Percentiles rank a stretch among this genome's conserved stretches.
Conservation (phyloP, 2,797 vertebrate genomes). For the Leuciscus waleckii region DNA sequence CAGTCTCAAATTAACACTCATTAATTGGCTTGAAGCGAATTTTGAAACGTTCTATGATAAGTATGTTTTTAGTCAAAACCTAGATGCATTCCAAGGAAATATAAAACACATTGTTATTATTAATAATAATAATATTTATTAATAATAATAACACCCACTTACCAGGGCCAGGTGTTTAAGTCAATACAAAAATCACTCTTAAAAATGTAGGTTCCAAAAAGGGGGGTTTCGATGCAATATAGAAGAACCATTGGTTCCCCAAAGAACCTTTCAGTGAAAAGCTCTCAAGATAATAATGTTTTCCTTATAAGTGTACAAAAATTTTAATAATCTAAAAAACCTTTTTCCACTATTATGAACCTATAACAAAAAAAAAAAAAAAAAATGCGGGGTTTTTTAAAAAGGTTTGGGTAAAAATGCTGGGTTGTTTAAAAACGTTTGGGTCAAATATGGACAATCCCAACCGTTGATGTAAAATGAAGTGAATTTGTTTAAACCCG, state of each 20-base stretch:
- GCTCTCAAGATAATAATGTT: neutral
- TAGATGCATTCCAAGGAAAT: neutral
- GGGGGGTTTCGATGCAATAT: neutral
- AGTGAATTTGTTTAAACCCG: too few relatives aligned
- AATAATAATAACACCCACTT: neutral
- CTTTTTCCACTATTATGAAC: neutral
- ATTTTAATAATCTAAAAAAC: neutral
- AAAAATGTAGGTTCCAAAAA: neutral
- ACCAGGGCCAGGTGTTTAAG: neutral
- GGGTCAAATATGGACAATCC: too few relatives aligned
- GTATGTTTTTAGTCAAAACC: neutral
- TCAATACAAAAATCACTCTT: neutral
- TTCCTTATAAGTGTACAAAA: neutral
- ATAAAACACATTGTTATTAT: neutral
- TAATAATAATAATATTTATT: neutral
- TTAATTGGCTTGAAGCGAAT: constrained; percentile 21
- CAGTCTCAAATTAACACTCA: constrained; percentile 42
- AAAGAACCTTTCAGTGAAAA: too few relatives aligned
- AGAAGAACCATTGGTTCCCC: neutral
- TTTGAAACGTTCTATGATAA: neutral
- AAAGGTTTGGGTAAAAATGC: too few relatives aligned
- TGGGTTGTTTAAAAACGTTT: too few relatives aligned
- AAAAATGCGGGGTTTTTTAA: too few relatives aligned
- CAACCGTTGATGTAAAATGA: too few relatives aligned
- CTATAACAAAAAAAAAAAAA: too few relatives aligned